These are phyloP conservation scores for Cheilosia vulpina DNA, from an alignment of 2,888 invertebrate genomes.

Conservation along the genomic window DNA sequence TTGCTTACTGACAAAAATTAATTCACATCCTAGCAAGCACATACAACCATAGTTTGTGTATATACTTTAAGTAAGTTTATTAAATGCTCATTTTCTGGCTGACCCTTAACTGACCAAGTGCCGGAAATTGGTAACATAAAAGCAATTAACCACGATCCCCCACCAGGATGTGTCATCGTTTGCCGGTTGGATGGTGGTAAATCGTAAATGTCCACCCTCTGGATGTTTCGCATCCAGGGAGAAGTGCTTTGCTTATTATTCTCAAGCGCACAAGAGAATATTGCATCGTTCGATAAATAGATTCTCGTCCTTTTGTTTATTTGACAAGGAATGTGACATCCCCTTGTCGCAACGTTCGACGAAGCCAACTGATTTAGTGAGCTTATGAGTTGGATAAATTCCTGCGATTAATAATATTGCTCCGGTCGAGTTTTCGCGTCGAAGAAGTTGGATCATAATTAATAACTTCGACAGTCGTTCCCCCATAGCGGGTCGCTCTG, in stretches of 20 bases:
- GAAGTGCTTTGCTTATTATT: constrained; percentile 65
- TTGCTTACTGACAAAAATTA: constrained; percentile 1
- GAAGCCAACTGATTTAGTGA: constrained; percentile 71
- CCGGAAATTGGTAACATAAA: constrained; percentile 75
- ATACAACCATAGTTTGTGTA: background rate
- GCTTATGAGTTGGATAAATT: constrained; percentile 74
- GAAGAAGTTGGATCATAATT: constrained; percentile 67
- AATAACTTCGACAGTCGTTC: constrained; percentile 64
- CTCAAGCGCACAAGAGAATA: constrained; percentile 42
- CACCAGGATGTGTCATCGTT: constrained; percentile 69
- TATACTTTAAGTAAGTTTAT: constrained; percentile 57
- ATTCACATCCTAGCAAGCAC: constrained; percentile 9
- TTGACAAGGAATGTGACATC: constrained; percentile 70
- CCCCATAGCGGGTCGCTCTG: constrained; percentile 10
- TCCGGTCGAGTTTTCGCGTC: constrained; percentile 47
- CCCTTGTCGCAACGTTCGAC: constrained; percentile 25
- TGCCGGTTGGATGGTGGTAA: constrained; percentile 58
- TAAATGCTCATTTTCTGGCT: constrained; percentile 69
- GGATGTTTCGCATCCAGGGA: constrained; percentile 20
- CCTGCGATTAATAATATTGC: constrained; percentile 70
- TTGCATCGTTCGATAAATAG: constrained; percentile 64
- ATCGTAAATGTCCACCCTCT: constrained; percentile 63
- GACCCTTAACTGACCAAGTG: constrained; percentile 62
- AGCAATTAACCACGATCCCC: constrained; percentile 68
- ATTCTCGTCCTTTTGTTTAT: constrained; percentile 70